A percentile compares a stretch with the other conserved stretches of the same genome.
phyloP scores from a whole-genome alignment of 2,888 invertebrate genomes.

The Amphiduros pacificus region DNA sequence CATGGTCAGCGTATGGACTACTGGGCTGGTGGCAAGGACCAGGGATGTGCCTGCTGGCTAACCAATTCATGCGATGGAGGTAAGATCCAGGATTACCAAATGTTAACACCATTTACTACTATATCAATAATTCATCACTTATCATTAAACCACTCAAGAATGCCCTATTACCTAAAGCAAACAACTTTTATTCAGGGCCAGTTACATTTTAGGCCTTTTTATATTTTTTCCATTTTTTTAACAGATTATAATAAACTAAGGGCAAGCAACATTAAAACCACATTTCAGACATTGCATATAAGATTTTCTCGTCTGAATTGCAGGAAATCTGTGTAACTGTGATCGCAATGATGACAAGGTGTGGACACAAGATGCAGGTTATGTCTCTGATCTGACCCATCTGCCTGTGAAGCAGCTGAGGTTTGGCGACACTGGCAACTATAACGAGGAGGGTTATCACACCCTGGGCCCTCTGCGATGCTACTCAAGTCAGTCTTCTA shows the following conservation, averaged over 20 bases:
- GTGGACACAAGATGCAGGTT: conserved; percentile 15
- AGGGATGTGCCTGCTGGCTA: conserved; percentile 18
- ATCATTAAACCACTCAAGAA: no score
- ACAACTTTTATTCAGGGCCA: no score
- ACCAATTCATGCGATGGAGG: conserved; percentile 11
- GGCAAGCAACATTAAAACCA: no score
- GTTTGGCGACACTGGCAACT: conserved; percentile 18
- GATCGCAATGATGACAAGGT: conserved; percentile 10
- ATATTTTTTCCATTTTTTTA: no score
- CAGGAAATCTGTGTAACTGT: conserved; percentile 18
- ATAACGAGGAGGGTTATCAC: conserved; percentile 16
- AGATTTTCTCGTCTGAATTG: background rate
- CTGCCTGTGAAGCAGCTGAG: conserved; percentile 11
- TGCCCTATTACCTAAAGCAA: no score
- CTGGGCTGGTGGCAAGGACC: conserved; percentile 16
- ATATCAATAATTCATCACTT: no score
- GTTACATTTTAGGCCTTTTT: no score
- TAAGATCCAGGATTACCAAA: background rate
- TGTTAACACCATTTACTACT: background rate
- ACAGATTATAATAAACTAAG: no score
- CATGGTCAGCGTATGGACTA: conserved; percentile 1
- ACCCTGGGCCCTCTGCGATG: conserved; percentile 13
- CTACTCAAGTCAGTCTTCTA: conserved; percentile 17
- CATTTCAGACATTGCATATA: no score
- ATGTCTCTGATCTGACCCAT: conserved; percentile 3